Evolutionary conservation across 2,888 invertebrate species (phyloP).

Genomic region (Athrips mouffetella): DNA sequence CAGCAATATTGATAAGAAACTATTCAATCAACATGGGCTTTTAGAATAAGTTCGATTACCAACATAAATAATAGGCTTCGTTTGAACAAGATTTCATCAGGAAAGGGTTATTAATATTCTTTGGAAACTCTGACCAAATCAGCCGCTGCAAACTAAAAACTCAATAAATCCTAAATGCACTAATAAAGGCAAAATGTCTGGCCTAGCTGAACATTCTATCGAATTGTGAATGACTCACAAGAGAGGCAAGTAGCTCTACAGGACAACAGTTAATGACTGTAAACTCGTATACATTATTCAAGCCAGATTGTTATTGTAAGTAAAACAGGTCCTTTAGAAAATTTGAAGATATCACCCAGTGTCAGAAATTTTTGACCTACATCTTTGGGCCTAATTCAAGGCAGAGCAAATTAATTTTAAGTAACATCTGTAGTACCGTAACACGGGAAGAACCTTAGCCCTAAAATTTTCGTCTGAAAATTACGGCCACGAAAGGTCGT

Average conservation of each 20-base stretch:
- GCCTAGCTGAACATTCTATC: conserved; percentile 10
- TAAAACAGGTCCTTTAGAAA: too few relatives aligned
- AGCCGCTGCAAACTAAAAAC: neutral
- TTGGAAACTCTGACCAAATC: neutral
- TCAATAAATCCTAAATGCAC: conserved; percentile 6
- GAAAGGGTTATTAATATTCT: too few relatives aligned
- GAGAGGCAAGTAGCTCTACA: too few relatives aligned
- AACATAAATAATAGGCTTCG: too few relatives aligned
- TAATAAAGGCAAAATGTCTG: conserved; percentile 12
- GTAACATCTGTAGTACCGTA: neutral
- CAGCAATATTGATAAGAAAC: neutral
- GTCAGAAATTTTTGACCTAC: neutral
- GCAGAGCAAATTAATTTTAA: neutral
- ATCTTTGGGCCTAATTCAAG: neutral
- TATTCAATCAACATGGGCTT: too few relatives aligned
- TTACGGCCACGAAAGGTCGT: neutral
- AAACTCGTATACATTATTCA: too few relatives aligned
- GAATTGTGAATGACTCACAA: conserved; percentile 4
- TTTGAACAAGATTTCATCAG: too few relatives aligned
- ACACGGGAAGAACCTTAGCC: neutral
- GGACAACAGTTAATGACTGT: too few relatives aligned
- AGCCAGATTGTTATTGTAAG: too few relatives aligned
- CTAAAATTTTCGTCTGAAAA: conserved; percentile 2
- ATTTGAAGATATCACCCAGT: too few relatives aligned
- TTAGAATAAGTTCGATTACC: too few relatives aligned